A percentile compares a stretch with the other conserved stretches of the same genome.
Conservation (phyloP, 2,797 vertebrate genomes). For the Spheniscus humboldti region DNA sequence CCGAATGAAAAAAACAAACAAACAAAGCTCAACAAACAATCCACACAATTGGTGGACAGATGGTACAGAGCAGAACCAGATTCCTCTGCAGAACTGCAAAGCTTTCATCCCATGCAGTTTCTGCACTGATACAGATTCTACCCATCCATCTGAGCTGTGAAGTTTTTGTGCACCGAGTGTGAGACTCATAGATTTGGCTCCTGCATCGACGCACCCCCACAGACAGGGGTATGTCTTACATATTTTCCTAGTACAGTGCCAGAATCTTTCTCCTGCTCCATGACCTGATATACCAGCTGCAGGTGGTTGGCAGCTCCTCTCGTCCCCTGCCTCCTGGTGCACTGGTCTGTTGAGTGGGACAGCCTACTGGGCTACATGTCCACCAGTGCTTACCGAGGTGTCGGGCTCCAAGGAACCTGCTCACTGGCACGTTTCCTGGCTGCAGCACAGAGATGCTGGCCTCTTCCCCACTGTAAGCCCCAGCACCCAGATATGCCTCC, state of each 20-base stretch:
- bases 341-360: not conserved
- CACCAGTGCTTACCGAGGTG: not conserved
- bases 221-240: constrained; percentile 40
- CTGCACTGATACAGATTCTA: constrained; percentile 38
- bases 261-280: constrained; percentile 19
- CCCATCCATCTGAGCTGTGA: constrained; percentile 66
- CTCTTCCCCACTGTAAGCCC: not conserved
- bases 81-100: constrained; percentile 55
- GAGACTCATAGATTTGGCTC: constrained; percentile 66
- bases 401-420: not conserved
- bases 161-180: constrained; percentile 42
- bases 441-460: not conserved
- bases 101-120: constrained; percentile 41
- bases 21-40: constrained; percentile 51
- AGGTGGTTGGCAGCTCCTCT: not conserved
- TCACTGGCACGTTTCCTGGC: not conserved
- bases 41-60: constrained; percentile 53
- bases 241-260: constrained; percentile 16
- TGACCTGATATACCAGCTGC: constrained; percentile 19
- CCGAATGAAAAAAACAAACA: not conserved
- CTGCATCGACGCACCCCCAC: constrained; percentile 35
- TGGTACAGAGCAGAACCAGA: constrained; percentile 53
- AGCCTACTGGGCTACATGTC: not conserved
- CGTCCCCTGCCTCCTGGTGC: not conserved
- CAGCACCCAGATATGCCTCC: not conserved